Evolutionary conservation across 2,113 vertebrate species (phyloP).

Genomic region (Chloebia gouldiae): DNA sequence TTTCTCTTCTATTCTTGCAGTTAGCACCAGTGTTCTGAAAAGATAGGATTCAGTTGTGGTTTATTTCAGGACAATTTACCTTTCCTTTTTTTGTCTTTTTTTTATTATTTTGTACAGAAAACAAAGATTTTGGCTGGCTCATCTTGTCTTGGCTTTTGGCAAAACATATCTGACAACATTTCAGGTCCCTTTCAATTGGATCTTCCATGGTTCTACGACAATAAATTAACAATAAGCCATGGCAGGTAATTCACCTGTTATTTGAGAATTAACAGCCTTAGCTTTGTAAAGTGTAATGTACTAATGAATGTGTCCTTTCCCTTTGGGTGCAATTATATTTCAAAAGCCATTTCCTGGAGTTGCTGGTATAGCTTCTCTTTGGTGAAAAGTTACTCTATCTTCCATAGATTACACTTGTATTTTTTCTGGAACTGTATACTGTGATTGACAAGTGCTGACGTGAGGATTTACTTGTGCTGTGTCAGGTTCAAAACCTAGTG

Average conservation of each 20-base stretch:
- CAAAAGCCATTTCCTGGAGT: constrained; percentile 1
- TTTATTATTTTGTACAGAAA: background rate
- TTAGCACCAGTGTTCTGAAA: background rate
- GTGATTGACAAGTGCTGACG: background rate
- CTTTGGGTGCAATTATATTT: constrained; percentile 40
- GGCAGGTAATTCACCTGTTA: background rate
- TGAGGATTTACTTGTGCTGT: background rate
- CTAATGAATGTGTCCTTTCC: background rate
- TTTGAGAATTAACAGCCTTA: background rate
- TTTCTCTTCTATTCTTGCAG: background rate
- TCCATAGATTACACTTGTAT: background rate
- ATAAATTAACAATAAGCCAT: constrained; percentile 36
- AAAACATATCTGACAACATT: background rate
- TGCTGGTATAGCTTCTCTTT: background rate
- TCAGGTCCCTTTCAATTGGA: background rate
- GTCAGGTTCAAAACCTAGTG: background rate
- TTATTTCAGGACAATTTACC: background rate
- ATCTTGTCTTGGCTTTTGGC: background rate
- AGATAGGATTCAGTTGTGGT: background rate
- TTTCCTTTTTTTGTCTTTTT: background rate
- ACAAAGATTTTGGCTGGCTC: background rate
- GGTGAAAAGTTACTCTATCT: background rate
- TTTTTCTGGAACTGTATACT: background rate
- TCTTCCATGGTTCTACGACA: background rate
- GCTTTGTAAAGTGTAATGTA: constrained; percentile 23